Base-by-base conservation (phyloP, 1,140 invertebrate species). In the Meteorus sp. region DNA sequence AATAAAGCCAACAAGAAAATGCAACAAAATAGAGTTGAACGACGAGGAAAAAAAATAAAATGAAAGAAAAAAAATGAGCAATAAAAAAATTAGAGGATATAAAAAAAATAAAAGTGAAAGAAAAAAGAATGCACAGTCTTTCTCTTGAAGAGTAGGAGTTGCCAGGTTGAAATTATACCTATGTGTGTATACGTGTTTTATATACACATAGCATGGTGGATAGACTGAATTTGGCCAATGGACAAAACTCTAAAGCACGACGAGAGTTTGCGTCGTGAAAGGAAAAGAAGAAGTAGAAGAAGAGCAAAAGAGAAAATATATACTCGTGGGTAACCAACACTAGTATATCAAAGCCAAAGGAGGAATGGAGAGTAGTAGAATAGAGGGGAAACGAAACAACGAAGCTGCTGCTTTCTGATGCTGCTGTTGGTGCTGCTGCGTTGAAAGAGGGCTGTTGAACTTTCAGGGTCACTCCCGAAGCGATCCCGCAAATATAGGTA, bases 381-480 rank as follows among this genome's bases (percentile, higher is more conserved):
- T 35, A 6, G 19, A 33, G 33, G 50, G 31, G 50, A 50, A 50
- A 39, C 3, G 35, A 33, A 57, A 37, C 50, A 43, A 39, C n/a
- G 47, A 31, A 57, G 64, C 63, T 65, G 31, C 59, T 62, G 56
- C 63, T 61, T 59, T 61, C 68, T n/a, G n/a, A n/a, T n/a, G 70
- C 69, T 73, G 73, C 72, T 76, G 73, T 74, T 76, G 74, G n/a
- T n/a, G n/a, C n/a, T 65, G 31, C 59, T 62, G 56, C 63, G 62
- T 59, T 61, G 69, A n/a, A n/a, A n/a, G n/a, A 72, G 70, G 74
- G 73, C 72, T 76, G 73, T 74, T 76, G 74, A 76, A 75, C 74
- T 74, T 76, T 76, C 74, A 76, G 73, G 74, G 74, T 76, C 74
- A 75, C 64, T 66, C 68, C 62, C 63, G 48, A 52, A 17, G 27